Evolutionary conservation across 30 jellyfish, hydroid and myxozoan species (phyloP), one percentile per base, ranked within the genome.

Genomic region (Aurelia coerulea): DNA sequence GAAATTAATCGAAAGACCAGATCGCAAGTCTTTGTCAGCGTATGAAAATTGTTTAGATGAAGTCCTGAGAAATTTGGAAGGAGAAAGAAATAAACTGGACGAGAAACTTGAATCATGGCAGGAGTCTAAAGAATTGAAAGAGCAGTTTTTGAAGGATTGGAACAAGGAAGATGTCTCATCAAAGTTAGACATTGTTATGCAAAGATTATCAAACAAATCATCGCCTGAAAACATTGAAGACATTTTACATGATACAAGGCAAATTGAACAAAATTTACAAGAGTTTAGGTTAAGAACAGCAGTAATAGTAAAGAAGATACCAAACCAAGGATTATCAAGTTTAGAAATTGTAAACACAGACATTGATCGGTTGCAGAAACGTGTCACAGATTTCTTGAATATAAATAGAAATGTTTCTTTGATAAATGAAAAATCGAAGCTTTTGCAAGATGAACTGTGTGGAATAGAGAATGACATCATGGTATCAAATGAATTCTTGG

Each of bases 31-130:
- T 9, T 23, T 59, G 41, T 51, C 72, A 16, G 66, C 53, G 4
- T 65, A 79, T 49, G 77, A 29, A 7, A 58, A 39, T 15, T 19
- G 59, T 19, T 74, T 81, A 50, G 77, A 9, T 16, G 91, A 69
- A 56, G 64, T 71, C 15, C 62, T 67, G 18, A 68, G 67, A 23
- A 37, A 65, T 11, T 35, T 71, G 17, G 19, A 8, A 51, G 67
- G 51, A 5, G 84, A 81, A 41, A 42, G 16, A 15, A 78, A 81
- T 7, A 56, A 23, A 59, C 17, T 17, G 4, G 79, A 68, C 17
- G 64, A 54, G n/a, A 58, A 50, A 18, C 34, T 69, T 32, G 84
- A 37, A 3, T 75, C 46, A 19, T 34, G 41, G 62, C 65, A 65
- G 53, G 59, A 56, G 37, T 39, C 74, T 32, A 9, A 79, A 9